Percentiles rank a stretch among this genome's conserved stretches.
phyloP scores from a whole-genome alignment of 2,888 invertebrate genomes.

The Crepidodera aurea region DNA sequence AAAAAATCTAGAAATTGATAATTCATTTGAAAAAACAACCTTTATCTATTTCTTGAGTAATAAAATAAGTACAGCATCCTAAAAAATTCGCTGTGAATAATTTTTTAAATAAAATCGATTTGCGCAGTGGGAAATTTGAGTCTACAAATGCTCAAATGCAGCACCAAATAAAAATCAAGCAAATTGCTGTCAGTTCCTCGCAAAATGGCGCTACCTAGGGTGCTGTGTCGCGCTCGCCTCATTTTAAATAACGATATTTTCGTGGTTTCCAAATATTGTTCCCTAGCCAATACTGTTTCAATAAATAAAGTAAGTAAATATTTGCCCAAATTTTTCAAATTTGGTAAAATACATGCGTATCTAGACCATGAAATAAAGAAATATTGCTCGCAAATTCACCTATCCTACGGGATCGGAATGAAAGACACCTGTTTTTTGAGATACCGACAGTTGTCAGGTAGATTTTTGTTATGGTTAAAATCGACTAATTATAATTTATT shows the following conservation, averaged over 20 bases:
- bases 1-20: not conserved
- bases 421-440: constrained; percentile 10
- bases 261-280: constrained; percentile 56
- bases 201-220: constrained; percentile 60
- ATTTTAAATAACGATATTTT: constrained; percentile 58
- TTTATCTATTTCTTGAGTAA: not conserved
- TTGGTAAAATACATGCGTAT: not conserved
- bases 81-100: not conserved
- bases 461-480: not conserved
- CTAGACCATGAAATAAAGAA: not conserved
- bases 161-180: constrained; percentile 40
- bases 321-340: constrained; percentile 17
- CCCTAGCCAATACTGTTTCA: constrained; percentile 53
- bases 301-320: constrained; percentile 58
- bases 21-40: not conserved
- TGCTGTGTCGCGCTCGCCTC: constrained; percentile 59
- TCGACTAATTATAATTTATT: constrained; percentile 1
- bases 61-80: not conserved
- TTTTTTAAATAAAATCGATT: constrained; percentile 37
- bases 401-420: constrained; percentile 3
- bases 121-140: constrained; percentile 40
- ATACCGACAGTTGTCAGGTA: not conserved
- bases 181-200: constrained; percentile 35
- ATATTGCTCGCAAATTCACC: constrained; percentile 2
- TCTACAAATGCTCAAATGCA: constrained; percentile 25